phyloP scores from a whole-genome alignment of 1,140 invertebrate species.

The Hesperophylax magnus region DNA sequence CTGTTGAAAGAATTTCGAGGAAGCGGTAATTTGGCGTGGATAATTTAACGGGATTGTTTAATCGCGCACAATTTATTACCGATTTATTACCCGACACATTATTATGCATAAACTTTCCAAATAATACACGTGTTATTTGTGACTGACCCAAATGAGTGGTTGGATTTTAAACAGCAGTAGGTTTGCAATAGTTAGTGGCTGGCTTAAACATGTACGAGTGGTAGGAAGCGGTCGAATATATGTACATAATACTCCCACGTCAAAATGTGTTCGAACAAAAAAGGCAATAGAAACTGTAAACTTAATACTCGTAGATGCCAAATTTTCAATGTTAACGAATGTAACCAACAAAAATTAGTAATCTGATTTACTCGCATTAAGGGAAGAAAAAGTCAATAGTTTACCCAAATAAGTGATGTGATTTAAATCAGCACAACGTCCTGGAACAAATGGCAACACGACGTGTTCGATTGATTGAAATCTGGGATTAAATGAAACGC shows the following conservation, averaged over 20 bases:
- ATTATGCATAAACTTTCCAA: constrained; percentile 8
- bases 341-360: too few relatives aligned
- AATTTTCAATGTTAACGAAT: too few relatives aligned
- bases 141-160: constrained; percentile 6
- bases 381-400: too few relatives aligned
- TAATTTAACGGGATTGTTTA: constrained; percentile 33
- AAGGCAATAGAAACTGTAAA: too few relatives aligned
- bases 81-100: constrained; percentile 29
- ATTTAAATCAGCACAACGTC: constrained; percentile 2
- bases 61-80: constrained; percentile 30
- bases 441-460: constrained; percentile 26
- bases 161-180: background rate
- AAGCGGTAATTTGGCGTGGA: constrained; percentile 33
- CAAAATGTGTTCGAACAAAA: too few relatives aligned
- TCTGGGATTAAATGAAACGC: constrained; percentile 14
- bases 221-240: too few relatives aligned
- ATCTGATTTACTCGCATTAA: too few relatives aligned
- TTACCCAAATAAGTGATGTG: background rate
- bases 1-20: constrained; percentile 28
- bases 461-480: constrained; percentile 25
- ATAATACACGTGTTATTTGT: background rate
- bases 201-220: too few relatives aligned
- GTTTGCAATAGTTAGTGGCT: too few relatives aligned
- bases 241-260: too few relatives aligned
- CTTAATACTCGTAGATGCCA: too few relatives aligned